Evolutionary conservation across 2,797 vertebrate species (phyloP).

Genomic region (Acipenser oxyrinchus): DNA sequence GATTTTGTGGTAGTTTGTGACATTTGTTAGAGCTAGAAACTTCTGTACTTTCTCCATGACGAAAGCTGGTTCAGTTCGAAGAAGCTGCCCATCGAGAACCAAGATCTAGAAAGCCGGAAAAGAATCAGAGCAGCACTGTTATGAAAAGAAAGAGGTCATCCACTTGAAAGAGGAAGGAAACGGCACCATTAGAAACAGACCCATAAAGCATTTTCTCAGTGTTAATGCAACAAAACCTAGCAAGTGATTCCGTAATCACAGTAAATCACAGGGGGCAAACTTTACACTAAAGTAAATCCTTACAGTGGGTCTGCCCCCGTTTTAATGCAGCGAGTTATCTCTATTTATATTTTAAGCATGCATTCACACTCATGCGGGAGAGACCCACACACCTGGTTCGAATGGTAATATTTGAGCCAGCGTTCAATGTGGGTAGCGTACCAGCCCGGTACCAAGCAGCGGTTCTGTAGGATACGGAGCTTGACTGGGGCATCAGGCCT

Average conservation of each 20-base stretch:
- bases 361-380: no score
- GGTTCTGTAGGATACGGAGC: constrained; percentile 83
- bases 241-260: no score
- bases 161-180: neutral
- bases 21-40: constrained; percentile 76
- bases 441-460: constrained; percentile 90
- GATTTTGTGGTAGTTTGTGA: constrained; percentile 91
- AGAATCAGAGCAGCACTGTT: constrained; percentile 7
- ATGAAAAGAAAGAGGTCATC: neutral
- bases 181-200: neutral
- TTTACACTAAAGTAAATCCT: no score
- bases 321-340: no score
- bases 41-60: constrained; percentile 97
- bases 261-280: no score
- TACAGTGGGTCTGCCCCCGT: no score
- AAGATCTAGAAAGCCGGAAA: constrained; percentile 64
- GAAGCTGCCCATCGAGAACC: constrained; percentile 89
- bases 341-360: no score
- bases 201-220: neutral
- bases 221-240: no score
- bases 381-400: constrained; percentile 75
- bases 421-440: constrained; percentile 88
- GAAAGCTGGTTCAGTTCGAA: constrained; percentile 86
- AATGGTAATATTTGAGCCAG: constrained; percentile 88
- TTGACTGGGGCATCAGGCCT: constrained; percentile 62